phyloP scores from a whole-genome alignment of 2,113 vertebrate species.

The Ascaphus truei region DNA sequence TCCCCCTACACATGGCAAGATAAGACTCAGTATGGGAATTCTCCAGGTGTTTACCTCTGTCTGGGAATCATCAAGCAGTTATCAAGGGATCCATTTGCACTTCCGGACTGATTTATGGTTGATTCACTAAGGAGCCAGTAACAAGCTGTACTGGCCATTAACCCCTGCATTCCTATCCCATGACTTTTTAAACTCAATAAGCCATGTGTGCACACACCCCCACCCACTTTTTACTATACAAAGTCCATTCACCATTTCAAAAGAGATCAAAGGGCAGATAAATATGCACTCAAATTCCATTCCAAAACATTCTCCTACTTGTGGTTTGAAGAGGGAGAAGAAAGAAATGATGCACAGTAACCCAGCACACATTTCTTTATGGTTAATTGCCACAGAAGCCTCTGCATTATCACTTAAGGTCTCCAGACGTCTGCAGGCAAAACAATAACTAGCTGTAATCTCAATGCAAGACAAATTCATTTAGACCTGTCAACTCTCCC shows the following conservation, averaged over 20 bases:
- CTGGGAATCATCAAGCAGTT: constrained; percentile 49
- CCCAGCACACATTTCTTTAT: neutral
- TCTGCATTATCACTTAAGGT: neutral
- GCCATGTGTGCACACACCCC: constrained; percentile 46
- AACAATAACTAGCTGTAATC: neutral
- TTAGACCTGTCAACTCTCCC: neutral
- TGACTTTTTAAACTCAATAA: constrained; percentile 53
- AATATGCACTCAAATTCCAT: constrained; percentile 44
- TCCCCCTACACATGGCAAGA: neutral
- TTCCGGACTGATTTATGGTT: constrained; percentile 57
- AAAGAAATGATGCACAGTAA: neutral
- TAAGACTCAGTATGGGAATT: constrained; percentile 3
- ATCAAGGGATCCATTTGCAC: constrained; percentile 59
- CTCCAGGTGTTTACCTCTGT: constrained; percentile 2
- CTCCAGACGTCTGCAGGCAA: neutral
- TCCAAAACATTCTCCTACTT: constrained; percentile 42
- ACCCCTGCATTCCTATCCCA: constrained; percentile 63
- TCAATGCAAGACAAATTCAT: neutral
- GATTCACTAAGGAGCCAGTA: constrained; percentile 56
- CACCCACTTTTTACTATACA: constrained; percentile 50
- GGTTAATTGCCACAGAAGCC: neutral
- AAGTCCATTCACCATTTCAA: constrained; percentile 42
- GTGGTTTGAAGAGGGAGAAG: constrained; percentile 47
- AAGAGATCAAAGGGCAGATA: constrained; percentile 40
- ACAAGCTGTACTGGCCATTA: constrained; percentile 56